Conservation (phyloP, 2,797 vertebrate genomes). For the Channa striata region DNA sequence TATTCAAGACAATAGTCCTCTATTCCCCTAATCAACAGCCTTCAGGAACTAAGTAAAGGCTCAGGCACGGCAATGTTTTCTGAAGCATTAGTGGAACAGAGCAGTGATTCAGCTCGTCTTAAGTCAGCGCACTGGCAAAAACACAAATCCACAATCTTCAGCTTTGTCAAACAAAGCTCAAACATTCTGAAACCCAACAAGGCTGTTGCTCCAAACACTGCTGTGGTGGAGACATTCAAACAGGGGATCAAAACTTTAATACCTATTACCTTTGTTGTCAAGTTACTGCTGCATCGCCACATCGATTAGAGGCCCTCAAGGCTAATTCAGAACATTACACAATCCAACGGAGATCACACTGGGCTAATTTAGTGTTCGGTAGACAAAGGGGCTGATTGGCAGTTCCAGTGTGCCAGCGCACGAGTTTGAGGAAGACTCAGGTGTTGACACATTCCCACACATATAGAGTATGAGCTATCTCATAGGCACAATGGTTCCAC, state of each 20-base stretch:
- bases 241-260: slow-evolving; percentile 16
- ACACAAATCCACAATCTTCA: slow-evolving; percentile 56
- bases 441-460: neutral
- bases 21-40: slow-evolving; percentile 65
- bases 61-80: slow-evolving; percentile 50
- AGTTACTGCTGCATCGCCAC: slow-evolving; percentile 2
- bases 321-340: slow-evolving; percentile 14
- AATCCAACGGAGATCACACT: neutral
- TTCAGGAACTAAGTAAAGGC: slow-evolving; percentile 59
- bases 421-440: neutral
- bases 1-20: slow-evolving; percentile 68
- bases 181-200: slow-evolving; percentile 48
- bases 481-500: slow-evolving; percentile 1
- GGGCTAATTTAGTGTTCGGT: slow-evolving; percentile 4
- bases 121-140: slow-evolving; percentile 59
- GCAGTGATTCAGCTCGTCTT: slow-evolving; percentile 59
- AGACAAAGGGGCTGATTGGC: slow-evolving; percentile 4
- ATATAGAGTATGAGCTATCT: slow-evolving; percentile 1
- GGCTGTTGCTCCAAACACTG: slow-evolving; percentile 29
- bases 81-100: slow-evolving; percentile 65
- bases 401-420: slow-evolving; percentile 1
- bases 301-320: slow-evolving; percentile 6
- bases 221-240: slow-evolving; percentile 7
- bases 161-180: slow-evolving; percentile 62
- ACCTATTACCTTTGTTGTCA: slow-evolving; percentile 9